phyloP scores from a whole-genome alignment of 2,888 invertebrate species.

The Argyresthia albistria region DNA sequence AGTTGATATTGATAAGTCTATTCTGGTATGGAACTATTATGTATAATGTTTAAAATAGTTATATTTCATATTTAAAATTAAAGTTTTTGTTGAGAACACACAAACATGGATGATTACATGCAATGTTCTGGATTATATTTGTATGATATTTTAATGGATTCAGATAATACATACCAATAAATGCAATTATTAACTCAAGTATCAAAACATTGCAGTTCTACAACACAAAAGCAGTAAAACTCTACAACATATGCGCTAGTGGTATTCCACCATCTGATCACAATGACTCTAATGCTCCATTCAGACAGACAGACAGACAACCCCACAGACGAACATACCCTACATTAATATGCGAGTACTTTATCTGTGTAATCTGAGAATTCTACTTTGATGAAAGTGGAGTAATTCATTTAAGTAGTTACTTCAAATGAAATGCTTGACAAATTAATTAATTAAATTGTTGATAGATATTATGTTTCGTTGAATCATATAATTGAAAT shows the following conservation, averaged over 20 bases:
- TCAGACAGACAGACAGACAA: conserved; percentile 14
- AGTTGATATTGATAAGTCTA: background rate
- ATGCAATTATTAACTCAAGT: conserved; percentile 11
- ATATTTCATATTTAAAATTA: background rate
- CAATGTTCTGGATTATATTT: background rate
- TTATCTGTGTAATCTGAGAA: conserved; percentile 38
- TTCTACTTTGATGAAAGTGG: conserved; percentile 19
- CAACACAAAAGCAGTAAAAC: conserved; percentile 21
- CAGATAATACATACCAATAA: background rate
- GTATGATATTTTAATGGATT: too few relatives aligned
- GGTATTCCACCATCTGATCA: conserved; percentile 53
- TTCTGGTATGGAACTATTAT: too few relatives aligned
- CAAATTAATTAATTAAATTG: too few relatives aligned
- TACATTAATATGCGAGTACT: background rate
- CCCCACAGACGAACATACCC: conserved; percentile 16
- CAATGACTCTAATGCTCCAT: conserved; percentile 39
- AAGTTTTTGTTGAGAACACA: background rate
- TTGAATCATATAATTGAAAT: too few relatives aligned
- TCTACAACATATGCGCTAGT: conserved; percentile 47
- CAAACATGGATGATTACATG: background rate
- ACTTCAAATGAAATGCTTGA: too few relatives aligned
- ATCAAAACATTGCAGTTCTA: conserved; percentile 26
- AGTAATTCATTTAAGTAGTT: background rate
- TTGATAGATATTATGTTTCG: too few relatives aligned
- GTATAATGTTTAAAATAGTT: background rate